A percentile compares a stretch with the other conserved stretches of the same genome.
Conservation (phyloP, 2,888 invertebrate genomes). For the Ochropleura plecta region DNA sequence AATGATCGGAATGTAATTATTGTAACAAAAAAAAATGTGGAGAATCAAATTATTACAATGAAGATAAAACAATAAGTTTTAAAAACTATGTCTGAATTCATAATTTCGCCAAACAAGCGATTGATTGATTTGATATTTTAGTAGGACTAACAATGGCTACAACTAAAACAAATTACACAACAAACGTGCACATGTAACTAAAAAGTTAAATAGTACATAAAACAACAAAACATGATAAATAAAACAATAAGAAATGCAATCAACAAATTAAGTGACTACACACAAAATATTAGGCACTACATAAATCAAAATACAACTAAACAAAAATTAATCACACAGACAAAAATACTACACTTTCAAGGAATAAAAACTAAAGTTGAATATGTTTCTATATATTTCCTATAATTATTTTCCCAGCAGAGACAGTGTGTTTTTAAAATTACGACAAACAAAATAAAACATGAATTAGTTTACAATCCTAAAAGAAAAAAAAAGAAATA, state of each 20-base stretch:
- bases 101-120: slow-evolving; percentile 33
- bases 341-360: not conserved
- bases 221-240: not conserved
- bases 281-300: not conserved
- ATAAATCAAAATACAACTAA: not conserved
- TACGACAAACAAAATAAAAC: not conserved
- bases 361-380: not conserved
- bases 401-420: not conserved
- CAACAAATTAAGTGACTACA: not conserved
- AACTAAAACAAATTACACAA: not conserved
- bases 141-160: not conserved
- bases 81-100: slow-evolving; percentile 23
- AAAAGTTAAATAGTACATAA: slow-evolving; percentile 9
- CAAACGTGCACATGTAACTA: slow-evolving; percentile 4
- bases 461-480: not conserved
- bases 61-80: not conserved
- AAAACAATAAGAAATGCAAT: not conserved
- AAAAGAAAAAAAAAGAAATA: too few species aligned
- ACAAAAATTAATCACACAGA: not conserved
- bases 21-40: too few species aligned
- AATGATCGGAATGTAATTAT: too few species aligned
- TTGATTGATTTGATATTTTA: not conserved
- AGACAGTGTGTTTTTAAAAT: not conserved
- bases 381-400: not conserved
- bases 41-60: not conserved